Evolutionary conservation across 2,113 vertebrate species (phyloP).

Genomic region (Loxodonta africana): DNA sequence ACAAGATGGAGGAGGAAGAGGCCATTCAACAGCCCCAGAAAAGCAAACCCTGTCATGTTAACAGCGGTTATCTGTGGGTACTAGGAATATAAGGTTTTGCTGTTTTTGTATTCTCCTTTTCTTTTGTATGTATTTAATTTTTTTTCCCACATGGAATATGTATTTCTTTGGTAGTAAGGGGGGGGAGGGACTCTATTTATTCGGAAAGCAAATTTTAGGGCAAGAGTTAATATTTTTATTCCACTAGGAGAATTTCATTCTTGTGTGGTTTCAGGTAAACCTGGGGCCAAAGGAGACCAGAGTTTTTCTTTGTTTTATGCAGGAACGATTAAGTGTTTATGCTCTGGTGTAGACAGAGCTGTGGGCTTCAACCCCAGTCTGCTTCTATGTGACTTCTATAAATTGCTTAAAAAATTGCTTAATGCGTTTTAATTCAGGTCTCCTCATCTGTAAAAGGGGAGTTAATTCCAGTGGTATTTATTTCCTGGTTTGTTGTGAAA

Average conservation of each 20-base stretch:
- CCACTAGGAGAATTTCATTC: neutral
- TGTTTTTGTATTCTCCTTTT: neutral
- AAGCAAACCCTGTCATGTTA: neutral
- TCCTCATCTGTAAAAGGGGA: neutral
- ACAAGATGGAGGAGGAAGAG: neutral
- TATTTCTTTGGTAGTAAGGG: slow-evolving; percentile 16
- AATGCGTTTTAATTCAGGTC: neutral
- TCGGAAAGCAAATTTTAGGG: slow-evolving; percentile 31
- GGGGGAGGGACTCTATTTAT: neutral
- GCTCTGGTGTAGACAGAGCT: neutral
- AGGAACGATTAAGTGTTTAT: neutral
- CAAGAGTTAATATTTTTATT: slow-evolving; percentile 38
- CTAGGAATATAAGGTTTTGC: neutral
- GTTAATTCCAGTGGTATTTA: neutral
- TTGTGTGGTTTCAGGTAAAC: neutral
- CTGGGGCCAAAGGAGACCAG: neutral
- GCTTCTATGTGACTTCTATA: neutral
- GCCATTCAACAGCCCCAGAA: neutral
- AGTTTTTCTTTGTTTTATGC: neutral
- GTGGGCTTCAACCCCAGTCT: neutral
- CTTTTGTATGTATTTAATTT: neutral
- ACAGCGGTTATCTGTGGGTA: neutral
- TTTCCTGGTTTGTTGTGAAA: neutral
- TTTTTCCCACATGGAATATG: neutral
- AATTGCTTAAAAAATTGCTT: neutral